Conservation (phyloP, 1,140 invertebrate genomes). For the Aphis gossypii region DNA sequence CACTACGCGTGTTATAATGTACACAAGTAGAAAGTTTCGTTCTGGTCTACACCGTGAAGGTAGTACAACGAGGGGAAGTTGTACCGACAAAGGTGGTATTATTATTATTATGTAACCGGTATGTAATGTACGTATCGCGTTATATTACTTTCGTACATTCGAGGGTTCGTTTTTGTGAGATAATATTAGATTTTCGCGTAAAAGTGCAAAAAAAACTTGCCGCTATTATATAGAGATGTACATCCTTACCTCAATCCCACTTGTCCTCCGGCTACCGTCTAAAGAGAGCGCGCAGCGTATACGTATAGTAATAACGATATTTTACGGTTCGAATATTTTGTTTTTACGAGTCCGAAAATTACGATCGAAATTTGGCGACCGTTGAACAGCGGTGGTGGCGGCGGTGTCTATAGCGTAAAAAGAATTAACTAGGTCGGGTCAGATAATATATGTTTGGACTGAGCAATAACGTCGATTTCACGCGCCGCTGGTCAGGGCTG, state of each 20-base stretch:
- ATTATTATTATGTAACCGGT: not conserved
- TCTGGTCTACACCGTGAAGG: not conserved
- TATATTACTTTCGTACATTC: not conserved
- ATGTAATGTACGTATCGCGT: not conserved
- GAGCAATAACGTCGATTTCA: constrained; percentile 5
- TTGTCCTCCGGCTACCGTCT: not conserved
- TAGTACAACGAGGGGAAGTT: not conserved
- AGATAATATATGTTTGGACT: not conserved
- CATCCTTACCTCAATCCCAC: not conserved
- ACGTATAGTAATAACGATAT: not conserved
- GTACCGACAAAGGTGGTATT: not conserved
- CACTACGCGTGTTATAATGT: not conserved
- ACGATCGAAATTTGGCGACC: constrained; percentile 4
- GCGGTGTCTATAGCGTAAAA: not conserved
- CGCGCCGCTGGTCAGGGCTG: not conserved
- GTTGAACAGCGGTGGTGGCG: not conserved
- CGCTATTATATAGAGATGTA: not conserved
- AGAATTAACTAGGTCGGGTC: not conserved
- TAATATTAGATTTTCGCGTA: not conserved
- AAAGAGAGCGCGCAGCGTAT: not conserved
- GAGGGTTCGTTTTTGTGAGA: not conserved
- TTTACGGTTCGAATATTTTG: not conserved
- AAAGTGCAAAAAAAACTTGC: not conserved
- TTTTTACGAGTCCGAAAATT: not conserved
- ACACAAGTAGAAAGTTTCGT: not conserved